phyloP scores from a whole-genome alignment of 2,888 invertebrate genomes.

The Phyllotreta cruciferae region DNA sequence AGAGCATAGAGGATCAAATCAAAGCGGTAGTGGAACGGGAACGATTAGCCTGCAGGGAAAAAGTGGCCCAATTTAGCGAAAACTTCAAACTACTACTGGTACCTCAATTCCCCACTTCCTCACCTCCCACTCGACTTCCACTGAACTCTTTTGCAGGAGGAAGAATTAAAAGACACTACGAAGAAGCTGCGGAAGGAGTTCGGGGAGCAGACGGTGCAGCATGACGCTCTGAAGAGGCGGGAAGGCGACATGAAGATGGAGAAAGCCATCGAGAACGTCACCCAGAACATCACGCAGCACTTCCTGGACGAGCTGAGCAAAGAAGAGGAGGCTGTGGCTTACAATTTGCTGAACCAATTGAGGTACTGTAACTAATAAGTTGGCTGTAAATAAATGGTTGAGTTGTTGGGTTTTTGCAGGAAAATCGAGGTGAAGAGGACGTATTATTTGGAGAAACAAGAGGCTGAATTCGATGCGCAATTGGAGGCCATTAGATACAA shows the following conservation, averaged over 20 bases:
- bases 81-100: slow-evolving; percentile 1
- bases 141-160: background rate
- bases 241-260: slow-evolving; percentile 26
- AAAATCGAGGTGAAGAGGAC: slow-evolving; percentile 47
- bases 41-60: slow-evolving; percentile 34
- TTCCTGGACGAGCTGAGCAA: too few relatives aligned
- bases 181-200: slow-evolving; percentile 37
- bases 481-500: slow-evolving; percentile 53
- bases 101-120: background rate
- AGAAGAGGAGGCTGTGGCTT: too few relatives aligned
- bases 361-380: too few relatives aligned
- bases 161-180: slow-evolving; percentile 28
- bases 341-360: too few relatives aligned
- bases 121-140: background rate
- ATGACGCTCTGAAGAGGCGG: slow-evolving; percentile 14
- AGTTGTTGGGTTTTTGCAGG: slow-evolving; percentile 41
- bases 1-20: slow-evolving; percentile 38
- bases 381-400: too few relatives aligned
- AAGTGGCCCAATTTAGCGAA: slow-evolving; percentile 33
- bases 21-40: slow-evolving; percentile 43
- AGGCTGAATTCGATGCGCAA: slow-evolving; percentile 45
- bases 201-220: slow-evolving; percentile 31
- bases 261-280: too few relatives aligned
- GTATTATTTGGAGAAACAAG: slow-evolving; percentile 46
- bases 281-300: too few relatives aligned